Evolutionary conservation across 2,888 invertebrate genomes (phyloP).

Genomic region (Dicyrtoma fusca): DNA sequence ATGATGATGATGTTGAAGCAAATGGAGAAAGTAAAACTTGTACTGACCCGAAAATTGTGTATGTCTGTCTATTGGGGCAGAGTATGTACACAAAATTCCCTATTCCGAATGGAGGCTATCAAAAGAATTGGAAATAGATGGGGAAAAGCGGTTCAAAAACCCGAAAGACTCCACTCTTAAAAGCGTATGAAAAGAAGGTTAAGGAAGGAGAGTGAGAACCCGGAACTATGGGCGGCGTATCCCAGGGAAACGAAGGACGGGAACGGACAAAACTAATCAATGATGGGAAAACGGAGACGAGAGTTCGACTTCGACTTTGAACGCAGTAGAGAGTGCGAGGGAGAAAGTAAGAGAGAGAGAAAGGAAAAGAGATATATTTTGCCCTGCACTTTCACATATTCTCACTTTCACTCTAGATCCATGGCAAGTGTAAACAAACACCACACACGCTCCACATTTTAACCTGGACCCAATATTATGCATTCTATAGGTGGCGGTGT

Average conservation of each 20-base stretch:
- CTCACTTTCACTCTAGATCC: conserved; percentile 1
- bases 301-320: background rate
- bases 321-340: too few species aligned
- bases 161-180: conserved; percentile 14
- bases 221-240: conserved; percentile 32
- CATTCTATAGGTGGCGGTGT: too few species aligned
- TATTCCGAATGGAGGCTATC: background rate
- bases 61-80: too few species aligned
- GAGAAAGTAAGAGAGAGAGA: too few species aligned
- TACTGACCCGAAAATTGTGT: too few species aligned
- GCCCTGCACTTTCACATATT: background rate
- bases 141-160: conserved; percentile 32
- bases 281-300: conserved; percentile 29
- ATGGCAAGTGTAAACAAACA: too few species aligned
- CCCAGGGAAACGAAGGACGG: conserved; percentile 39
- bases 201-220: conserved; percentile 6
- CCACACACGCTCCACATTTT: too few species aligned
- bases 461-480: too few species aligned
- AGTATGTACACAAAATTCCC: background rate
- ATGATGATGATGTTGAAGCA: too few species aligned
- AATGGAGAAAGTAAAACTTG: too few species aligned
- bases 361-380: background rate
- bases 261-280: conserved; percentile 46
- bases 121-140: background rate
- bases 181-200: background rate